These are phyloP conservation scores for Hiodon tergisus DNA, from an alignment of 2,113 vertebrate species.

Conservation along the genomic window DNA sequence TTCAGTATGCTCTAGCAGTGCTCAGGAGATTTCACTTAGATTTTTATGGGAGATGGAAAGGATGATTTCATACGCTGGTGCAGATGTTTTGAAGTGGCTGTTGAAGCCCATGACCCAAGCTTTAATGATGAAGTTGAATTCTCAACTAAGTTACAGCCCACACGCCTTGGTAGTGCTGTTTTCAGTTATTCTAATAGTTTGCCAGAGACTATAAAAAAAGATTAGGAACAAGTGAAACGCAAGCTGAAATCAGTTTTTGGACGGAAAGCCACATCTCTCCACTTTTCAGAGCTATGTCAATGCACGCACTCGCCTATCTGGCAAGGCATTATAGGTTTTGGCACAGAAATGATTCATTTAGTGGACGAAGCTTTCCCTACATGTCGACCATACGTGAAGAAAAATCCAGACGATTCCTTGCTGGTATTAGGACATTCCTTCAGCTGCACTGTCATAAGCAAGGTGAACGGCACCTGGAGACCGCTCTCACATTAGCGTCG, in stretches of 20 bases:
- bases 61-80: constrained; percentile 4
- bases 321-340: constrained; percentile 15
- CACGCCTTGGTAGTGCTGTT: constrained; percentile 12
- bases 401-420: constrained; percentile 12
- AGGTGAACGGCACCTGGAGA: not conserved
- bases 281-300: constrained; percentile 10
- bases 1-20: not conserved
- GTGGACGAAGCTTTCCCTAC: constrained; percentile 15
- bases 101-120: constrained; percentile 2
- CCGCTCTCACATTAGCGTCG: no score
- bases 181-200: constrained; percentile 18
- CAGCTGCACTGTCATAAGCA: constrained; percentile 13
- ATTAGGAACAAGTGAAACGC: not conserved
- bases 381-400: not conserved
- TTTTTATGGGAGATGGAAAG: constrained; percentile 11
- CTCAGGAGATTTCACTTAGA: not conserved
- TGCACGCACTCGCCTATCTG: constrained; percentile 1
- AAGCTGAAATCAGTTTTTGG: constrained; percentile 18
- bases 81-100: constrained; percentile 17
- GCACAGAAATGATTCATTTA: constrained; percentile 13
- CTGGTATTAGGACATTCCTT: constrained; percentile 10
- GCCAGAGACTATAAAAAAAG: not conserved
- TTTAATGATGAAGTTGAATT: not conserved
- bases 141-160: not conserved
- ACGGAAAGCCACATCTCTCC: constrained; percentile 1